Evolutionary conservation across 2,113 vertebrate species (phyloP), one percentile per base, ranked within the genome.

Genomic region (Thalassoma bifasciatum): DNA sequence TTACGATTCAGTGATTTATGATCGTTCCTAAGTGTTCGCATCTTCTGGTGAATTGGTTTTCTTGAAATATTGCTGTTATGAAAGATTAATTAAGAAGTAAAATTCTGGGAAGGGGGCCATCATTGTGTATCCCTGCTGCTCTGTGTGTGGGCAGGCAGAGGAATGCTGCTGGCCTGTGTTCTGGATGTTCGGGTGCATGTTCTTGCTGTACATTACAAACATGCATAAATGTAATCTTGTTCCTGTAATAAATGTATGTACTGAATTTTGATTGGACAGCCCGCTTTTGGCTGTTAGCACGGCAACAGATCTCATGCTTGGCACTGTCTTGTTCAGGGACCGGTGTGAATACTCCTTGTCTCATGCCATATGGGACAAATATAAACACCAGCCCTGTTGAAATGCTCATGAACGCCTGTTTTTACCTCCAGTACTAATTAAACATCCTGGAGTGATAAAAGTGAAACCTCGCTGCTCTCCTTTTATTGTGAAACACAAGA

Each of bases 141-240:
- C 57, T 62, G 85, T 89, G 86, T 91, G 91, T 92, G 91, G 89
- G 88, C 88, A 84, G 73, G 62, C 68, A 52, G 54, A 82, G 84
- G 85, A 91, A 86, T 89, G 88, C 80, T 62, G 80, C 75, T 52
- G 72, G 75, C 56, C 58, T 75, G 66, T 75, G 77, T 83, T 89
- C 75, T 46, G 77, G 79, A 56, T 82, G 85, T 83, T 89, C 46
- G 77, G 81, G 58, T 82, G 85, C 83, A 90, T 79, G 64, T 81
- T 85, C 71, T 76, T 77, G 72, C 83, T 75, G 77, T 90, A 82
- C 61, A 80, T 87, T 90, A 83, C 89, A 90, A 92, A 93, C 91
- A 91, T 71, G 59, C 70, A 64, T 86, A 73, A 90, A 79, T 89
- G 84, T 89, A 86, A 72, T 90, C 86, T 79, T 75, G 76, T 82